These are phyloP conservation scores for Tridacna crocea DNA, from an alignment of 2,888 invertebrate genomes.

Conservation along the genomic window DNA sequence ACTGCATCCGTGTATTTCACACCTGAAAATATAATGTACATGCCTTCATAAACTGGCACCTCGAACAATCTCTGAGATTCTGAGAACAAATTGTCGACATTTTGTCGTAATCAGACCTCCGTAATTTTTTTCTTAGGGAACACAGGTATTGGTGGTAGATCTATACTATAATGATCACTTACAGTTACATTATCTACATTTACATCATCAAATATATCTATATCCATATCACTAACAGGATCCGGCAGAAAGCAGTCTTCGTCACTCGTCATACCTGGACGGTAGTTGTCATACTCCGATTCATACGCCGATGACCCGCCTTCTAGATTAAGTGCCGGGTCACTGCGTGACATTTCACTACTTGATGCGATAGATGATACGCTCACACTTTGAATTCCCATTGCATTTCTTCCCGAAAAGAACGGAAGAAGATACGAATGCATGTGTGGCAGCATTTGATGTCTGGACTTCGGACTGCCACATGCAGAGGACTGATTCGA, in stretches of 20 bases:
- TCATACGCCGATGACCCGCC: conserved; percentile 88
- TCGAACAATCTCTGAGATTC: too few relatives aligned
- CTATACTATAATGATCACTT: conserved; percentile 81
- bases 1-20: too few relatives aligned
- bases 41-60: too few relatives aligned
- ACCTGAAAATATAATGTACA: too few relatives aligned
- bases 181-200: conserved; percentile 82
- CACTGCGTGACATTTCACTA: conserved; percentile 83
- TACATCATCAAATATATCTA: conserved; percentile 83
- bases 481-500: conserved; percentile 74
- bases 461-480: conserved; percentile 76
- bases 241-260: conserved; percentile 84
- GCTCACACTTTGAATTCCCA: conserved; percentile 81
- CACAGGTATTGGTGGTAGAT: conserved; percentile 74
- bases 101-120: conserved; percentile 69
- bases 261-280: conserved; percentile 85
- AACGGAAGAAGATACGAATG: conserved; percentile 74
- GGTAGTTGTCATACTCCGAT: conserved; percentile 89
- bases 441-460: conserved; percentile 32
- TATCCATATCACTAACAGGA: conserved; percentile 83
- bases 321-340: conserved; percentile 81
- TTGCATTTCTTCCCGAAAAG: conserved; percentile 68
- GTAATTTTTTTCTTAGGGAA: conserved; percentile 77
- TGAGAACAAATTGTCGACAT: too few relatives aligned
- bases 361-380: conserved; percentile 81